Conservation (phyloP, 2,113 vertebrate species). For the Struthidea cinerea region DNA sequence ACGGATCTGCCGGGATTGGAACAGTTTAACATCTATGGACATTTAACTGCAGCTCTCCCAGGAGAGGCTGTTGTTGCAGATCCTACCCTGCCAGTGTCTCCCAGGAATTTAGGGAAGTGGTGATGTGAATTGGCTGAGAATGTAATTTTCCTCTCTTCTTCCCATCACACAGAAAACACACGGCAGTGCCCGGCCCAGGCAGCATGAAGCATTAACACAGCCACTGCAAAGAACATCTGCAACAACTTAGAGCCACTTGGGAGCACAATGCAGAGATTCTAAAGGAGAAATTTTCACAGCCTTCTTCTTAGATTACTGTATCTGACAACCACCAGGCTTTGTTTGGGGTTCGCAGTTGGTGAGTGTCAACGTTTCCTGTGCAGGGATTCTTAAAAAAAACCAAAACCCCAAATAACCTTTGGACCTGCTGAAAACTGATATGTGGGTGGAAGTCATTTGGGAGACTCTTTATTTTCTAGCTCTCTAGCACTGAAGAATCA, state of each 20-base stretch:
- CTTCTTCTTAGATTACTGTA: neutral
- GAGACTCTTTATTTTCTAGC: neutral
- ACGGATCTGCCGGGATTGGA: neutral
- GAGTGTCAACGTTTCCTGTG: neutral
- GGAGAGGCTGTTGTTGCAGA: neutral
- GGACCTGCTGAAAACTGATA: neutral
- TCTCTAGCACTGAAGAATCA: neutral
- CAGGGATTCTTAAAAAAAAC: neutral
- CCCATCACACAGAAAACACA: neutral
- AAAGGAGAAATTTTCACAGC: neutral
- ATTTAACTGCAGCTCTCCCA: neutral
- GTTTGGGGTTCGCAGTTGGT: neutral
- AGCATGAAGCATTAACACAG: neutral
- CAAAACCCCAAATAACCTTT: neutral
- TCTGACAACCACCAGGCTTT: neutral
- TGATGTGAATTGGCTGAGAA: neutral
- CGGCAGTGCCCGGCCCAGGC: accelerated
- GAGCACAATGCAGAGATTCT: neutral
- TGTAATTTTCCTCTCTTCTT: neutral
- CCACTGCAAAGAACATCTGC: neutral
- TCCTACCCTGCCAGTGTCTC: neutral
- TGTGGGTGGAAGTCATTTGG: neutral
- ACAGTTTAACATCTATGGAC: neutral
- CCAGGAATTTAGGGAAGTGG: neutral
- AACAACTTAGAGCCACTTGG: neutral